Evolutionary conservation across 2,797 vertebrate species (phyloP).

Genomic region (Gallirallus australis): DNA sequence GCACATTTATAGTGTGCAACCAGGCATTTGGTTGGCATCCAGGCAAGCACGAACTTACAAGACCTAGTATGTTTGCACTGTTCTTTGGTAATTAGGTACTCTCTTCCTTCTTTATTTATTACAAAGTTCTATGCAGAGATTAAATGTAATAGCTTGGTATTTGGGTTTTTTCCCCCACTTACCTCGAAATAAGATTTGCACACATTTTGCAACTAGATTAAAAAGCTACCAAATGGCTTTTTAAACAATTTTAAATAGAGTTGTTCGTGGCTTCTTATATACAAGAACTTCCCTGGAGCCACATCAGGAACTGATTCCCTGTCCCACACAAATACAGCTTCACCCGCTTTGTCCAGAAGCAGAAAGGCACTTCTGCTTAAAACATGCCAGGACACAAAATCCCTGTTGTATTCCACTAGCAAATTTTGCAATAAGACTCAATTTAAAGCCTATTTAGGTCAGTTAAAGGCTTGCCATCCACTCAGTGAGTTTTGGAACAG

Average conservation of each 20-base stretch:
- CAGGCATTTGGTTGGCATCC: not conserved
- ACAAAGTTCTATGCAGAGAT: not conserved
- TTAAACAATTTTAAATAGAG: not conserved
- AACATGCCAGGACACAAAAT: not conserved
- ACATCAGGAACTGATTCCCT: not conserved
- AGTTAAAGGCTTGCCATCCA: not conserved
- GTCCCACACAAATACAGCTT: not conserved
- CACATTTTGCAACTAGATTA: slow-evolving; percentile 13
- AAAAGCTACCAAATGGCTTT: slow-evolving; percentile 15
- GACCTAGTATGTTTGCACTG: not conserved
- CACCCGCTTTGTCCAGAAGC: not conserved
- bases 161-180: not conserved
- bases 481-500: not conserved
- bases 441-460: slow-evolving; percentile 14
- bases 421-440: not conserved
- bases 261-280: not conserved
- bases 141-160: not conserved
- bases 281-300: not conserved
- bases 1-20: not conserved
- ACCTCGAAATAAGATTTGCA: slow-evolving; percentile 35
- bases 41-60: not conserved
- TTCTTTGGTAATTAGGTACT: not conserved
- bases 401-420: not conserved
- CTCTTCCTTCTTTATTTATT: slow-evolving; percentile 15
- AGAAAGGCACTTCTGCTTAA: not conserved